A percentile compares a stretch with the other conserved stretches of the same genome.
Evolutionary conservation across 2,888 invertebrate genomes (phyloP).

Genomic region (Capitulum mitella): DNA sequence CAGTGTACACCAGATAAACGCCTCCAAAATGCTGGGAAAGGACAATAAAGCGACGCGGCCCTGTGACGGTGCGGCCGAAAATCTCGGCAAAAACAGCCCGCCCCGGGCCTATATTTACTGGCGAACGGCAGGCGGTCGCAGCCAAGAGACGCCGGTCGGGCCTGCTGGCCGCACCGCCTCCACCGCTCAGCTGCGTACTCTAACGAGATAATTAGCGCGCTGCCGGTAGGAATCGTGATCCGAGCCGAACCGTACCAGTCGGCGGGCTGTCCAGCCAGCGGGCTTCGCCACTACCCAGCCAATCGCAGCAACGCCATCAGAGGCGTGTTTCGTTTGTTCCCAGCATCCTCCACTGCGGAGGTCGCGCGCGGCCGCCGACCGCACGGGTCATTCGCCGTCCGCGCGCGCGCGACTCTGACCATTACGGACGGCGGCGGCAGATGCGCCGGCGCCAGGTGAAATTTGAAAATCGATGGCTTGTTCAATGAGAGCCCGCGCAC

Average conservation of each 20-base stretch:
- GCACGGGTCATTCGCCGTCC: background rate
- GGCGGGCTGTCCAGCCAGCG: no score
- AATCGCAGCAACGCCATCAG: background rate
- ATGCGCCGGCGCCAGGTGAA: conserved; percentile 5
- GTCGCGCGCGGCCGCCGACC: background rate
- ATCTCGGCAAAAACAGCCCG: conserved; percentile 10
- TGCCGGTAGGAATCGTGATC: background rate
- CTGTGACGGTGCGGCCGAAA: conserved; percentile 1
- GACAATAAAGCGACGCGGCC: background rate
- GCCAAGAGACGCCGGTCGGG: background rate
- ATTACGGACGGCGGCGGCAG: conserved; percentile 8
- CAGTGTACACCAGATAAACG: background rate
- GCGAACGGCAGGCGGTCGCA: background rate
- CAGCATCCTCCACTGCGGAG: background rate
- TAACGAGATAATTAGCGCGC: background rate
- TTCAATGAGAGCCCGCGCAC: background rate
- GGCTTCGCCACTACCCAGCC: background rate
- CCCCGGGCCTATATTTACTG: background rate
- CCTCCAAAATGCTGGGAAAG: background rate
- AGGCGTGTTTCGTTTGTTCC: background rate
- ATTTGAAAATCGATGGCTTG: conserved; percentile 19
- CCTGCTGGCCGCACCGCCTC: background rate
- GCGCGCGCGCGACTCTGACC: background rate
- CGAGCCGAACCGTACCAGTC: no score
- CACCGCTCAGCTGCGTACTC: background rate